These are phyloP conservation scores for Smithornis capensis DNA, from an alignment of 2,113 vertebrate genomes.

Conservation along the genomic window DNA sequence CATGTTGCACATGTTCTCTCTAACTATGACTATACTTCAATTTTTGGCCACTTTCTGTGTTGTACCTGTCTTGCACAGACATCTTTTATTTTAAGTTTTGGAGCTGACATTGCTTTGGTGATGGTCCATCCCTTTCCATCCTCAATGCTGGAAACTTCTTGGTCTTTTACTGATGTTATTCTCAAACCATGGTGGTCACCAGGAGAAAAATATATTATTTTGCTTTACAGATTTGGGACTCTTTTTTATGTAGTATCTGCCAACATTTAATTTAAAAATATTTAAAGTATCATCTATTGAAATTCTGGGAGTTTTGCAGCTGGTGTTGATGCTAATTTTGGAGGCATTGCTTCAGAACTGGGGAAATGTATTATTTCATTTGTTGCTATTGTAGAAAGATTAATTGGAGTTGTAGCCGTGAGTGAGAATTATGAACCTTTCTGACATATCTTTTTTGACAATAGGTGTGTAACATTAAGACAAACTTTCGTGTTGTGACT, in stretches of 20 bases:
- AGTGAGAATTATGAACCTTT: neutral
- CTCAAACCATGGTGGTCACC: neutral
- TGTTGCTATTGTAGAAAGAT: neutral
- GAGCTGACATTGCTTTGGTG: neutral
- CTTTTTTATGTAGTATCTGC: neutral
- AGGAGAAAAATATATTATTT: neutral
- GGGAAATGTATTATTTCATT: neutral
- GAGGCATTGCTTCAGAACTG: neutral
- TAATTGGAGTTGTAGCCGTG: neutral
- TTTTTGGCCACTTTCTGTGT: neutral
- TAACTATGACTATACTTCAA: neutral
- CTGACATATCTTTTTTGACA: neutral
- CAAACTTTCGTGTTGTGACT: neutral
- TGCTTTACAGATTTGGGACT: neutral
- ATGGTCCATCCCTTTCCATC: neutral
- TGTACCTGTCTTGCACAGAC: neutral
- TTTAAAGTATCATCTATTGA: neutral
- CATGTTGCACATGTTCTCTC: fast-evolving
- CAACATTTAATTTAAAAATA: constrained; percentile 34
- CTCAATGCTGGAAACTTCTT: neutral
- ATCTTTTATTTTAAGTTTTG: neutral
- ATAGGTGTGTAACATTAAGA: neutral
- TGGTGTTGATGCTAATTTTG: neutral
- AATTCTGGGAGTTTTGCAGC: neutral
- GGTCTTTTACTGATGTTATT: neutral